Percentiles rank a stretch among this genome's conserved stretches.
phyloP scores from a whole-genome alignment of 2,888 invertebrate species.

The Mimumesa dahlbomi region DNA sequence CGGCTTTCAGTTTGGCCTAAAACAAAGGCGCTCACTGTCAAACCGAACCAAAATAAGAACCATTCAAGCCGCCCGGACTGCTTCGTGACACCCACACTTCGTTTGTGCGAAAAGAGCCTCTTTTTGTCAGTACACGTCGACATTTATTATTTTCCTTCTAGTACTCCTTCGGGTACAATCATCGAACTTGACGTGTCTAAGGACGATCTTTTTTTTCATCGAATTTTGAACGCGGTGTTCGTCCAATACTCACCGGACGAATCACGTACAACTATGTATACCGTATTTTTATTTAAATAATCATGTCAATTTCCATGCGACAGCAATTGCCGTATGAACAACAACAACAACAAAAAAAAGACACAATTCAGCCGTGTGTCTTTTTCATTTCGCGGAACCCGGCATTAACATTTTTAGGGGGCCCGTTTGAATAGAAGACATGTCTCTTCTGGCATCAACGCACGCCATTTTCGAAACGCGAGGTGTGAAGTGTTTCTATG shows the following conservation, averaged over 20 bases:
- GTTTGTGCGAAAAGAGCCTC: conserved; percentile 28
- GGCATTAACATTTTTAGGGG: too few relatives aligned
- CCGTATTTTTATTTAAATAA: too few relatives aligned
- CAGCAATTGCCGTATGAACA: too few relatives aligned
- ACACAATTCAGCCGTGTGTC: too few relatives aligned
- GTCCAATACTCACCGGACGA: too few relatives aligned
- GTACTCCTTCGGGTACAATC: conserved; percentile 20
- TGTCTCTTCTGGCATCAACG: conserved; percentile 44
- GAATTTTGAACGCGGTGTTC: background rate
- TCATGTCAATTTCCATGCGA: too few relatives aligned
- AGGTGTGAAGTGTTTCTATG: conserved; percentile 48
- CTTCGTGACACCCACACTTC: conserved; percentile 51
- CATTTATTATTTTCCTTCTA: conserved; percentile 50
- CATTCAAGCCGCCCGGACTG: conserved; percentile 66
- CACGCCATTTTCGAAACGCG: conserved; percentile 60
- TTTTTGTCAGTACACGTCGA: conserved; percentile 39
- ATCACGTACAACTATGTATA: too few relatives aligned
- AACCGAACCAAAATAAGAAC: conserved; percentile 78
- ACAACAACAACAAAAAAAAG: too few relatives aligned
- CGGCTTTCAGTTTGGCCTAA: conserved; percentile 69
- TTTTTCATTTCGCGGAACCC: too few relatives aligned
- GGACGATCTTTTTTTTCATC: conserved; percentile 7
- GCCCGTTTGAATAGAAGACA: conserved; percentile 44
- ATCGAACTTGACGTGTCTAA: conserved; percentile 41
- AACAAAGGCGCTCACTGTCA: conserved; percentile 76